These are phyloP conservation scores for Neopipo cinnamomea DNA, from an alignment of 2,113 vertebrate genomes.

Conservation along the genomic window DNA sequence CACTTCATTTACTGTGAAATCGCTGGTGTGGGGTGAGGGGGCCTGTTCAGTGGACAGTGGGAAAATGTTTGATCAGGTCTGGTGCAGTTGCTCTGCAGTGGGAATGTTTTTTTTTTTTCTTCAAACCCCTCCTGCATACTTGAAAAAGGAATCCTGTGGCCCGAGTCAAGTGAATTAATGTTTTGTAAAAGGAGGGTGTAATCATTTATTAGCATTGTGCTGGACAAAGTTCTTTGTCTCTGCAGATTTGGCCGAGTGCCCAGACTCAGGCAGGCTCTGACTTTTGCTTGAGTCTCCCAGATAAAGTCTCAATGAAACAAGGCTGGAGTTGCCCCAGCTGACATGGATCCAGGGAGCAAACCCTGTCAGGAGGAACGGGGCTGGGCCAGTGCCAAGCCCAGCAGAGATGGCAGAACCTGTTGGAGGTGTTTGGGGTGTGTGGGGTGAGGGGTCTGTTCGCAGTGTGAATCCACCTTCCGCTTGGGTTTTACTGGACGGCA, in stretches of 20 bases:
- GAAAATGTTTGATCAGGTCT: background rate
- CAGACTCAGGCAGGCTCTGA: constrained; percentile 28
- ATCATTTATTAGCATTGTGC: constrained; percentile 43
- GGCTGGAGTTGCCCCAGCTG: constrained; percentile 40
- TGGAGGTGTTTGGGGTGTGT: background rate
- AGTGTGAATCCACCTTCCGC: rapidly evolving
- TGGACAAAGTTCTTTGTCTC: constrained; percentile 59
- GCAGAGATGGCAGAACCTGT: constrained; percentile 20
- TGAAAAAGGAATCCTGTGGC: constrained; percentile 4
- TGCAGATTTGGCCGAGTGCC: constrained; percentile 30
- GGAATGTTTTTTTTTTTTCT: background rate
- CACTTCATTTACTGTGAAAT: background rate
- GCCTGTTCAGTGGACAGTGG: background rate
- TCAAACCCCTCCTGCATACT: background rate
- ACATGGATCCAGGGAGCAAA: constrained; percentile 27
- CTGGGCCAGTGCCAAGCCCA: background rate
- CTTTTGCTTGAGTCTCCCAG: constrained; percentile 34
- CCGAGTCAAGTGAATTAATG: constrained; percentile 29
- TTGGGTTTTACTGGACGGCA: background rate
- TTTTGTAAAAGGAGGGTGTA: constrained; percentile 44
- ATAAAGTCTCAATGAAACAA: constrained; percentile 55
- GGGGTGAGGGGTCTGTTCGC: background rate
- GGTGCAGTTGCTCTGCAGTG: background rate
- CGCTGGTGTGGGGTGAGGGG: background rate
- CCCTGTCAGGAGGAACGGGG: constrained; percentile 17